These are phyloP conservation scores for Dione vanillae DNA, from an alignment of 2,888 invertebrate genomes.

Conservation along the genomic window DNA sequence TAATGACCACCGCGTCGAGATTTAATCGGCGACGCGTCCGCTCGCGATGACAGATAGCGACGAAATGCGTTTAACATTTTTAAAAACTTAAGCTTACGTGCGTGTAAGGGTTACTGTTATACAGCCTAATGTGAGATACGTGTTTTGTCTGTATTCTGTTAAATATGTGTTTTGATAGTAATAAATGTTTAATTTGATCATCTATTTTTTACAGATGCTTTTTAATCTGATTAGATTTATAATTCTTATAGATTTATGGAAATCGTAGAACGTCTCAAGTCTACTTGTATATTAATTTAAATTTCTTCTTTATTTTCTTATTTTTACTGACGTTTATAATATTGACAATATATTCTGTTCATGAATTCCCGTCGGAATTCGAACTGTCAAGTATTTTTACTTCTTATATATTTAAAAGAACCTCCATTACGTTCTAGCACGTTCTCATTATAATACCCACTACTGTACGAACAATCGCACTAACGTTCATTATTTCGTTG, in stretches of 20 bases:
- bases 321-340: too few relatives aligned
- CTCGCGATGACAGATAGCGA: constrained; percentile 78
- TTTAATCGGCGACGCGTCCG: constrained; percentile 72
- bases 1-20: constrained; percentile 74
- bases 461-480: not conserved
- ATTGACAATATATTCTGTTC: too few relatives aligned
- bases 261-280: too few relatives aligned
- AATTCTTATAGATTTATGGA: too few relatives aligned
- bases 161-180: not conserved
- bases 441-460: not conserved
- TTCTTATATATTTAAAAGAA: too few relatives aligned
- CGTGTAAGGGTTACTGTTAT: constrained; percentile 16
- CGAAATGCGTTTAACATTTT: constrained; percentile 72
- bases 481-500: constrained; percentile 4
- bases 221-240: too few relatives aligned
- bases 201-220: too few relatives aligned
- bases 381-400: too few relatives aligned
- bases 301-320: too few relatives aligned
- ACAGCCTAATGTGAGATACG: constrained; percentile 4
- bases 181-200: not conserved
- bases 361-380: too few relatives aligned
- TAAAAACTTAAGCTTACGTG: constrained; percentile 61
- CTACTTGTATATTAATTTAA: too few relatives aligned
- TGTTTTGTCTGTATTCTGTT: not conserved
- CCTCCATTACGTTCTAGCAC: too few relatives aligned